Base-by-base conservation (phyloP, 1,140 invertebrate species). In the Psix sp. region DNA sequence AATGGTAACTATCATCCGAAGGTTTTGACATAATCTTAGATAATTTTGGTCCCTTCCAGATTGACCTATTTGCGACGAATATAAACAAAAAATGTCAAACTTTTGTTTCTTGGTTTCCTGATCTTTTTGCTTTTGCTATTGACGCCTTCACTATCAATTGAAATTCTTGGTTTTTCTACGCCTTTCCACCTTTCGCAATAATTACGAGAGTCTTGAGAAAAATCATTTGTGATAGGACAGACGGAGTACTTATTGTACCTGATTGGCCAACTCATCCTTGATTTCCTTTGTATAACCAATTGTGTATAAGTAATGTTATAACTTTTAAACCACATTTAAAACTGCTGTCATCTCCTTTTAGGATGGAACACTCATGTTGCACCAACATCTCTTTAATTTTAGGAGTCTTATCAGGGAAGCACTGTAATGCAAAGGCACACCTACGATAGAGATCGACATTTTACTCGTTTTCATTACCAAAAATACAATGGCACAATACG, bases 231-330 rank as follows among this genome's bases (percentile, higher is more conserved):
- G 26, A 29, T 3, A 2, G 6, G 26, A 57, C 62, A 42, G 46
- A 67, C 56, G 42, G 74, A 35, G 38, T 81, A 66, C 33, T 79
- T 57, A 33, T 75, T 9, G 42, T 77, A 29, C 67, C 81, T 21
- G 67, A 78, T 33, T 59, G 51, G 40, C 24, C 63, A 45, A 74
- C 79, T 7, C 62, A 78, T 10, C 35, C 26, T 18, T 35, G 31
- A 14, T 26, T 46, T 36, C 35, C 45, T 17, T 13, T 73, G 33
- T 65, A 75, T 9, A 38, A 36, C 6, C 9, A 49, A n/a, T n/a
- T 35, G 14, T n/a, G 35, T 4, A 14, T 16, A 9, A 1, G 7
- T 15, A 3, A 33, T 16, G 2, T 11, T 54, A 21, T 78, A 62
- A 16, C 15, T 18, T 20, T 48, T 21, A 1, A 54, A 21, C 31